phyloP scores from a whole-genome alignment of 2,113 vertebrate genomes.

The Taurulus bubalis region DNA sequence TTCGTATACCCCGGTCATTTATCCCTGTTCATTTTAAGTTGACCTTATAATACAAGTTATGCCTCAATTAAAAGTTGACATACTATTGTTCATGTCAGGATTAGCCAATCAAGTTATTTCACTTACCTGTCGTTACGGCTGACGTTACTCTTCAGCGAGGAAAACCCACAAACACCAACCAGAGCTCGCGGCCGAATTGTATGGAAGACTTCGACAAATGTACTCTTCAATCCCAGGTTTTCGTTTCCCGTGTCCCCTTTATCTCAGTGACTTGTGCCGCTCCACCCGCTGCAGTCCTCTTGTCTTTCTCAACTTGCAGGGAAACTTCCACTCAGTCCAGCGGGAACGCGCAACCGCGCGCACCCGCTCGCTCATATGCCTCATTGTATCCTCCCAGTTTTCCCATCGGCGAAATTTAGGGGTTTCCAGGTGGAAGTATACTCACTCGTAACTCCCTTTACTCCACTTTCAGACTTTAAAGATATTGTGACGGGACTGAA shows the following conservation, averaged over 20 bases:
- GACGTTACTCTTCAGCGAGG: background rate
- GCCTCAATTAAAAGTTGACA: background rate
- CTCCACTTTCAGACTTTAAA: constrained; percentile 9
- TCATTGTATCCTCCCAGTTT: constrained; percentile 75
- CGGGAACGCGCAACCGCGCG: constrained; percentile 74
- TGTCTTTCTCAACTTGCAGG: constrained; percentile 57
- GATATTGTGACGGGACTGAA: background rate
- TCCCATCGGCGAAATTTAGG: constrained; percentile 65
- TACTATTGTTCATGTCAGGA: background rate
- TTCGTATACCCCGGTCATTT: background rate
- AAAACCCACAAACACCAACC: background rate
- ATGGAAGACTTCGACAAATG: fast-evolving
- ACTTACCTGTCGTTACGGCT: constrained; percentile 54
- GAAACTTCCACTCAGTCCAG: constrained; percentile 67
- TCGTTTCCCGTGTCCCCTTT: background rate
- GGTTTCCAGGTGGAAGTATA: constrained; percentile 41
- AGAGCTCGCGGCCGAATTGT: background rate
- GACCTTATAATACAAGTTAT: background rate
- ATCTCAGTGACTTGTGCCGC: constrained; percentile 13
- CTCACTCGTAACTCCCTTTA: constrained; percentile 13
- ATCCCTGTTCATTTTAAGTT: background rate
- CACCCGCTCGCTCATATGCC: constrained; percentile 38
- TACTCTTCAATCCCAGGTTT: background rate
- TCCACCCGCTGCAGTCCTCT: constrained; percentile 40
- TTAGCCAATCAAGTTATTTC: constrained; percentile 4